A percentile compares a stretch with the other conserved stretches of the same genome.
Conservation (phyloP, 1,140 invertebrate species). For the Macrotrachela quadricornifera region DNA sequence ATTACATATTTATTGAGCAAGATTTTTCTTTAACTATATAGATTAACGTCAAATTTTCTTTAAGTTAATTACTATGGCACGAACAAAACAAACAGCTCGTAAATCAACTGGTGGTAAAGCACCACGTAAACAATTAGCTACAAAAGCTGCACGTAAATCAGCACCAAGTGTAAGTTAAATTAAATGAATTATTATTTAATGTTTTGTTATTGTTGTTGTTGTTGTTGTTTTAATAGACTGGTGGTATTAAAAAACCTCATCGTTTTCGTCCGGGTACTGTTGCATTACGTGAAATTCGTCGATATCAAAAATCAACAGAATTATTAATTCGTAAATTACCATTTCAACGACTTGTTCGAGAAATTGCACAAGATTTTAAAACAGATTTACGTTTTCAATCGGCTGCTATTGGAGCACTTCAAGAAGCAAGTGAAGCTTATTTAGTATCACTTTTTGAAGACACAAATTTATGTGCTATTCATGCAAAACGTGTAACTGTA, state of each 20-base stretch:
- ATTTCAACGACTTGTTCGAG: conserved; percentile 59
- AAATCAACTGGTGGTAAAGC: conserved; percentile 46
- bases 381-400: conserved; percentile 39
- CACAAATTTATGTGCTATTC: conserved; percentile 76
- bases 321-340: conserved; percentile 56
- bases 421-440: conserved; percentile 68
- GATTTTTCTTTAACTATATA: too few species aligned
- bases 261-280: conserved; percentile 49
- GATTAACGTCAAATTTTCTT: conserved; percentile 34
- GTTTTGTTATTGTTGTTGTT: too few species aligned
- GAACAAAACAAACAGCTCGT: conserved; percentile 63
- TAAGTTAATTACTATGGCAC: conserved; percentile 48
- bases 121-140: conserved; percentile 61
- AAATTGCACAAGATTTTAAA: conserved; percentile 59
- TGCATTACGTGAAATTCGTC: conserved; percentile 58
- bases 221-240: conserved; percentile 38
- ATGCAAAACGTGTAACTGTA: conserved; percentile 64
- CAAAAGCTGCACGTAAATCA: conserved; percentile 52
- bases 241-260: conserved; percentile 38
- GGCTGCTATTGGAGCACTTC: conserved; percentile 29
- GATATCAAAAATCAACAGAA: conserved; percentile 62
- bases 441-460: conserved; percentile 68
- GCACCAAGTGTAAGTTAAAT: conserved; percentile 35
- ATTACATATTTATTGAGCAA: too few species aligned
- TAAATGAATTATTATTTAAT: too few species aligned